Evolutionary conservation across 2,888 invertebrate species (phyloP).

Genomic region (Napeogenes inachia): DNA sequence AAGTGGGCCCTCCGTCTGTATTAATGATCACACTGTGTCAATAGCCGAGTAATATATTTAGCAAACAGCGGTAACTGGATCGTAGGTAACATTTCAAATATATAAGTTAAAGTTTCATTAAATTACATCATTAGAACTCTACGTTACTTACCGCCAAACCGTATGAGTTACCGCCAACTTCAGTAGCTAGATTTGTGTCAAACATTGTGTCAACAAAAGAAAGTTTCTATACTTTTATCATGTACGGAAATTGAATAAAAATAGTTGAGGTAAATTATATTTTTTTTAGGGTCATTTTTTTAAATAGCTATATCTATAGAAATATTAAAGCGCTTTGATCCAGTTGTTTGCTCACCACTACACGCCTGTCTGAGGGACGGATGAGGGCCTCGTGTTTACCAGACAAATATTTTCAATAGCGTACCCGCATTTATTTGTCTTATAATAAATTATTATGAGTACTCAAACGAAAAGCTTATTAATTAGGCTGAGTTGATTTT

Average conservation of each 20-base stretch:
- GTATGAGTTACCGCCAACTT: too few relatives aligned
- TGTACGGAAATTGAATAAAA: too few relatives aligned
- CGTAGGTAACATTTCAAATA: too few relatives aligned
- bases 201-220: too few relatives aligned
- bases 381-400: slow-evolving; percentile 52
- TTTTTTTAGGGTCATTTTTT: neutral
- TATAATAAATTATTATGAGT: slow-evolving; percentile 54
- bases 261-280: too few relatives aligned
- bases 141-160: too few relatives aligned
- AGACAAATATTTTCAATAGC: slow-evolving; percentile 67
- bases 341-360: slow-evolving; percentile 56
- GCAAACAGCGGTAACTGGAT: slow-evolving; percentile 64
- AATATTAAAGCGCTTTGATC: slow-evolving; percentile 58
- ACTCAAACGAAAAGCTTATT: slow-evolving; percentile 27
- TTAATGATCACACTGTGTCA: slow-evolving; percentile 75
- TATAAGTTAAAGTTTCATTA: too few relatives aligned
- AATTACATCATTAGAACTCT: too few relatives aligned
- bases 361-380: slow-evolving; percentile 43
- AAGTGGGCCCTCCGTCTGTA: slow-evolving; percentile 71
- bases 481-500: slow-evolving; percentile 24
- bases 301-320: slow-evolving; percentile 12
- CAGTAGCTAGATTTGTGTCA: too few relatives aligned
- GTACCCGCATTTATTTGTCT: slow-evolving; percentile 50
- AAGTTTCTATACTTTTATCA: too few relatives aligned
- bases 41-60: slow-evolving; percentile 72